Conservation (phyloP, 2,888 invertebrate species). For the Trachelus stipa region DNA sequence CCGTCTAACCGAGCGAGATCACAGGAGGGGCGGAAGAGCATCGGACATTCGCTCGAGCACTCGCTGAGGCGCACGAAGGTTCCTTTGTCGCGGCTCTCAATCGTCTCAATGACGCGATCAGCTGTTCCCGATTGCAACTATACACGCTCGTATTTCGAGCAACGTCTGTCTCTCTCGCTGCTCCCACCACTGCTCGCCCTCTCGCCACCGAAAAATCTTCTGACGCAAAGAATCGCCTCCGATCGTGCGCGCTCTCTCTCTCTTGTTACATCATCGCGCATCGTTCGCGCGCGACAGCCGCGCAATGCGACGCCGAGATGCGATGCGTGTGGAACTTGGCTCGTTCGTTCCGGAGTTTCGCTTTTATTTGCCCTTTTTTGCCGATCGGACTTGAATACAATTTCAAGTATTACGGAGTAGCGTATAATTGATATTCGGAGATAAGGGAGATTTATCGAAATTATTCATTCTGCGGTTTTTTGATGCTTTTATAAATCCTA, state of each 20-base stretch:
- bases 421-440: too few species aligned
- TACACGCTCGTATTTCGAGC: background rate
- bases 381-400: background rate
- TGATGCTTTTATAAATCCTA: too few species aligned
- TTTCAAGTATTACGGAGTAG: too few species aligned
- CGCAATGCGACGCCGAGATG: background rate
- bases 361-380: background rate
- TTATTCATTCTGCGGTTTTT: too few species aligned
- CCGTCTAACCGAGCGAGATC: background rate
- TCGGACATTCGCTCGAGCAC: background rate
- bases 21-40: background rate
- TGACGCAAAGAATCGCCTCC: background rate
- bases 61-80: background rate
- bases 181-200: background rate
- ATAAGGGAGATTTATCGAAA: too few species aligned
- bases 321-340: background rate
- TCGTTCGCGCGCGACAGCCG: background rate
- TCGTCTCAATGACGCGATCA: background rate
- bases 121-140: background rate
- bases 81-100: background rate
- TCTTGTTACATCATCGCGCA: background rate
- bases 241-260: too few species aligned
- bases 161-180: background rate
- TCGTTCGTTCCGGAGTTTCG: background rate
- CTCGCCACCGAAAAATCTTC: background rate